A percentile compares a stretch with the other conserved stretches of the same genome.
Evolutionary conservation across 2,888 invertebrate genomes (phyloP).

Genomic region (Trypoxylon attenuatum): DNA sequence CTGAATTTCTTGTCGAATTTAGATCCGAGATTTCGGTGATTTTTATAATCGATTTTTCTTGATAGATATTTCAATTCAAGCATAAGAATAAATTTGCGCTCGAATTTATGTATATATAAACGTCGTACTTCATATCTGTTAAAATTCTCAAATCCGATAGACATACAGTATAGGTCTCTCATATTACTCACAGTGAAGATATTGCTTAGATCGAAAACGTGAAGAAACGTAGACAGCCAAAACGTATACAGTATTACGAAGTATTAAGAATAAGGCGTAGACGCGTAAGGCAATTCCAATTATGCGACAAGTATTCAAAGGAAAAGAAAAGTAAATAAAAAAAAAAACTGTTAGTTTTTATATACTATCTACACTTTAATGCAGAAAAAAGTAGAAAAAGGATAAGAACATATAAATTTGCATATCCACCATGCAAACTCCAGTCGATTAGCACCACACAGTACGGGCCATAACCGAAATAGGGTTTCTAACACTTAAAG

Average conservation of each 20-base stretch:
- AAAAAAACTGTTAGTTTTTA: constrained; percentile 40
- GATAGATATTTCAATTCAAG: no score
- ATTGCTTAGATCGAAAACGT: constrained; percentile 30
- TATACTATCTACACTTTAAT: constrained; percentile 29
- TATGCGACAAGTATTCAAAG: constrained; percentile 22
- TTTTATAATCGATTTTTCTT: no score
- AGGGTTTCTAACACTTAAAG: constrained; percentile 41
- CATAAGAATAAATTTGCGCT: no score
- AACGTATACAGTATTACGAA: constrained; percentile 58
- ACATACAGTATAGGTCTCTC: no score
- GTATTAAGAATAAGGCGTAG: constrained; percentile 19
- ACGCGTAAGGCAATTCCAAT: constrained; percentile 28
- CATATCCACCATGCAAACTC: constrained; percentile 45
- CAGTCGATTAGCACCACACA: constrained; percentile 9
- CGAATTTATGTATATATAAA: no score
- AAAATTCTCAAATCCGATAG: no score
- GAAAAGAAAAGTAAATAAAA: no score
- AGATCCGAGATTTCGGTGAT: no score
- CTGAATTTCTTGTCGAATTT: no score
- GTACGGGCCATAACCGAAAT: constrained; percentile 36
- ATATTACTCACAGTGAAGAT: constrained; percentile 6
- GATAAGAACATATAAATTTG: constrained; percentile 22
- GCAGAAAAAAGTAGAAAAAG: constrained; percentile 5
- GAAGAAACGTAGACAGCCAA: no score
- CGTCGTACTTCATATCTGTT: no score